phyloP scores from a whole-genome alignment of 1,140 invertebrate species.

The Nasonia giraulti region DNA sequence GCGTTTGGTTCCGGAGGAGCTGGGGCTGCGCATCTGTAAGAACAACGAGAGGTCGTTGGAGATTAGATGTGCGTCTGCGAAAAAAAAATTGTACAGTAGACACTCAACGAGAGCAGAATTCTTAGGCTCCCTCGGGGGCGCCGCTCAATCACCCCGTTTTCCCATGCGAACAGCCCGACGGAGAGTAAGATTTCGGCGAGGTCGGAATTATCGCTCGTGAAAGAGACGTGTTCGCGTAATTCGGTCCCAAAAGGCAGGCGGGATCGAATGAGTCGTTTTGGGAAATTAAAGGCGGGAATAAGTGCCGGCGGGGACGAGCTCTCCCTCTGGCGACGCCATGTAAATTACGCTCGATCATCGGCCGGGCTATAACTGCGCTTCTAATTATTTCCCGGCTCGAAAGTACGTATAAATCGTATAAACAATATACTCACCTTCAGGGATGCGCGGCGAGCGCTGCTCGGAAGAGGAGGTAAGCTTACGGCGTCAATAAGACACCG shows the following conservation, averaged over 20 bases:
- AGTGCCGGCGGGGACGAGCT: background rate
- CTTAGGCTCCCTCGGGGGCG: background rate
- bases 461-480: constrained; percentile 13
- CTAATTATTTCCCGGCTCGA: no score
- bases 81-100: no score
- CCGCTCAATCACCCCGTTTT: background rate
- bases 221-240: background rate
- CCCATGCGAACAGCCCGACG: background rate
- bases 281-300: background rate
- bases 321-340: background rate
- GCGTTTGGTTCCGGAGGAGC: background rate
- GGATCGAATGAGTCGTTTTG: background rate
- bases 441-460: background rate
- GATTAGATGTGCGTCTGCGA: no score
- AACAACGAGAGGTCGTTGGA: background rate
- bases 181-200: background rate
- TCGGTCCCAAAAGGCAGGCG: background rate
- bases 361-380: no score
- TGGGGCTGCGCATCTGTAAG: background rate
- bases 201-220: background rate
- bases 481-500: constrained; percentile 31
- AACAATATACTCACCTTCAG: background rate
- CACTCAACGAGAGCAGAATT: background rate
- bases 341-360: background rate
- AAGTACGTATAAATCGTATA: no score